Percentiles rank a stretch among this genome's conserved stretches.
phyloP scores from a whole-genome alignment of 2,113 vertebrate genomes.

The Takifugu flavidus region DNA sequence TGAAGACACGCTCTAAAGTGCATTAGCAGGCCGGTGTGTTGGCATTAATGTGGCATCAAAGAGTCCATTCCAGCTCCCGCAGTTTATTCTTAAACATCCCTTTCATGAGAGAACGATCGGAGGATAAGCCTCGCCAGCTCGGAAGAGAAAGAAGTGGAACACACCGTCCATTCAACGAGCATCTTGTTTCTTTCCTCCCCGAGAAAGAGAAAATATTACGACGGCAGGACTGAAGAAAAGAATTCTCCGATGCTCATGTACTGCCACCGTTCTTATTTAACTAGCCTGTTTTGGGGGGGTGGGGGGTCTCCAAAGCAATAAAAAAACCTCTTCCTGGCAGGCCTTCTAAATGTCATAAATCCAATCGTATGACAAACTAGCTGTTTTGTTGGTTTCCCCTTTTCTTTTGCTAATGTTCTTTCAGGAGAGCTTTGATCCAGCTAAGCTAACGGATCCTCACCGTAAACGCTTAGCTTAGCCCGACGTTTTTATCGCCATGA shows the following conservation, averaged over 20 bases:
- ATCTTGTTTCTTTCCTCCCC: conserved; percentile 20
- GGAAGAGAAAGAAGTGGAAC: conserved; percentile 26
- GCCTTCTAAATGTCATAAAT: conserved; percentile 61
- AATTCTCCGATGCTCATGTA: conserved; percentile 17
- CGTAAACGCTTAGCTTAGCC: conserved; percentile 66
- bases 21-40: too few relatives aligned
- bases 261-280: conserved; percentile 56
- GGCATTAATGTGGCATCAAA: too few relatives aligned
- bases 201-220: conserved; percentile 34
- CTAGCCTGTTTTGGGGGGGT: conserved; percentile 25
- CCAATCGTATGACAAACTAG: conserved; percentile 57
- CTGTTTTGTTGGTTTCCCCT: conserved; percentile 62
- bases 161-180: conserved; percentile 33
- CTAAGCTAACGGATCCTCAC: conserved; percentile 67
- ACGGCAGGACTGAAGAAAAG: conserved; percentile 26
- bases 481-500: conserved; percentile 71
- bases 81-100: too few relatives aligned
- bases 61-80: too few relatives aligned
- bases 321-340: conserved; percentile 56
- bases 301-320: conserved; percentile 41
- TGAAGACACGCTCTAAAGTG: not conserved
- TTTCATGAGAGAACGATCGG: too few relatives aligned
- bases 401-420: conserved; percentile 51
- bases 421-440: conserved; percentile 71
- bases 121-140: too few relatives aligned